Conservation (phyloP, 2,888 invertebrate genomes). For the Leptarthrus brevirostris region DNA sequence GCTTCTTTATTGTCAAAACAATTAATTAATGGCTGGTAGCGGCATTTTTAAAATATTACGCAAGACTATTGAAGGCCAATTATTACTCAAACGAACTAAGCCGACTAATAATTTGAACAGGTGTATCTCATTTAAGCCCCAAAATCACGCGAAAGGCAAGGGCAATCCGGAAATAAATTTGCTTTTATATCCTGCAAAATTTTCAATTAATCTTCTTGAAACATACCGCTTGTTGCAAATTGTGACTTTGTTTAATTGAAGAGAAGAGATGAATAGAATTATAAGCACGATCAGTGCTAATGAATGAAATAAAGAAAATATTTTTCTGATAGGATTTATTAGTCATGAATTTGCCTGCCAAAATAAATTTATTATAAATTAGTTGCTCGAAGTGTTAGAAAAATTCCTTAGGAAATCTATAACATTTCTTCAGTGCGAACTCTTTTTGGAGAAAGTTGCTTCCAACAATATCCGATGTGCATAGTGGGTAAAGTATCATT, state of each 20-base stretch:
- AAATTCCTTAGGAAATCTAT: too few species aligned
- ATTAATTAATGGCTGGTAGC: conserved; percentile 6
- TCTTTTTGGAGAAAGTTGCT: too few species aligned
- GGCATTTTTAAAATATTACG: conserved; percentile 18
- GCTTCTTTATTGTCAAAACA: conserved; percentile 18
- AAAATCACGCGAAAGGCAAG: conserved; percentile 5
- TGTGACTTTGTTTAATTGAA: background rate
- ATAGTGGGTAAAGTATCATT: too few species aligned
- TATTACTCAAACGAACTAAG: conserved; percentile 19
- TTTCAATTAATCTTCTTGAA: background rate
- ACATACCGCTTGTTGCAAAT: background rate
- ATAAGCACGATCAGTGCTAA: too few species aligned
- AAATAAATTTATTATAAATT: too few species aligned
- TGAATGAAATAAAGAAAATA: too few species aligned
- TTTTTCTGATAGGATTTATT: too few species aligned
- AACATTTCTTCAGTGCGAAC: too few species aligned
- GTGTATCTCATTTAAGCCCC: conserved; percentile 28
- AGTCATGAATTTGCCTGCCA: too few species aligned
- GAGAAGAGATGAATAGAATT: too few species aligned
- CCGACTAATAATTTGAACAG: conserved; percentile 24
- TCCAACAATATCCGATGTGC: too few species aligned
- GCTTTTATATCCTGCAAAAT: background rate
- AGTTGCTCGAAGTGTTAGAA: too few species aligned
- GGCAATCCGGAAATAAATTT: conserved; percentile 24
- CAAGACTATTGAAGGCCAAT: background rate